Base-by-base conservation (phyloP, 2,797 vertebrate genomes). In the Ctenopoma kingsleyae region DNA sequence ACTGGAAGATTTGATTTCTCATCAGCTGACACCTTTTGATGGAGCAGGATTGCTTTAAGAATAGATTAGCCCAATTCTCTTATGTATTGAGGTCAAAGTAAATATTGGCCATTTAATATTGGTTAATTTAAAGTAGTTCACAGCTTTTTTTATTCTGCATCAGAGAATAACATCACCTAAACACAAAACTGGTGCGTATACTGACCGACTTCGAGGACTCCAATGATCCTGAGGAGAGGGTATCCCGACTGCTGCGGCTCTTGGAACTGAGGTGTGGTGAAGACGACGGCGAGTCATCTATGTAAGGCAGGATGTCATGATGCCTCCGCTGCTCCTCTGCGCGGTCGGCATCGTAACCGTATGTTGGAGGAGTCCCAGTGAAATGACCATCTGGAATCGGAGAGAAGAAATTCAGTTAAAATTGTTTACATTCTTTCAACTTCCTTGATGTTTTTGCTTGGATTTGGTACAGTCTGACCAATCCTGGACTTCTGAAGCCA, bases 261-360 rank as follows among this genome's bases (percentile, higher is more conserved):
- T 98, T 98, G 88, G 95, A 96, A 92, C 96, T 94, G 73, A 99
- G 96, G 67, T 97, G 97, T 0, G 98, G 98, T 0, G 98, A 99
- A 44, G 98, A 99, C 0, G 97, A 98, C 0, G 98, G 98, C 0
- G 98, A 99, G 87, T 99, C 98, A 1, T 99, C 97, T 3, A 98
- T 97, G 89, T 96, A 99, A 15, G 98, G 97, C 91, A 99, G 94
- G 80, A 96, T 94, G 43, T 99, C 98, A 67, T 98, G 98, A 78
- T 95, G 94, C 70, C 97, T 89, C 23, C 95, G 90, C 90, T 97
- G 97, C 68, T 99, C 97, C 81, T 99, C 98, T 0, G 95, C 95
- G 1, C 95, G 94, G 83, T 99, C 98, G 0, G 93, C 94, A 0
- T 97, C 96, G 0, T 94, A 98, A 12, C 94, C 85, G 0, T 96